Evolutionary conservation across 2,888 invertebrate species (phyloP).

Genomic region (Scotopteryx bipunctaria): DNA sequence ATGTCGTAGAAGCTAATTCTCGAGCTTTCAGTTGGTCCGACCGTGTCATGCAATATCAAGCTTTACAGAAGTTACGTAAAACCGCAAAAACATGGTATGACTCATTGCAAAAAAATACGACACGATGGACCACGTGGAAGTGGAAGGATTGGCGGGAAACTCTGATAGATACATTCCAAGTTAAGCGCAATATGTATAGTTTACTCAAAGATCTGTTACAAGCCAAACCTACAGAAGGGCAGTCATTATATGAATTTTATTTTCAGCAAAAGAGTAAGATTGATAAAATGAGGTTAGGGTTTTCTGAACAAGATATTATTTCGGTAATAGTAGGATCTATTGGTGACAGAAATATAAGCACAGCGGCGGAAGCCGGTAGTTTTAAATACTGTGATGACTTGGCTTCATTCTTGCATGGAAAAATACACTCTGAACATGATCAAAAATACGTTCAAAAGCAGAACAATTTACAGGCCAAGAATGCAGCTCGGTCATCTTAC

Average conservation of each 20-base stretch:
- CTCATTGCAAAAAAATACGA: neutral
- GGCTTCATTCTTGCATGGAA: neutral
- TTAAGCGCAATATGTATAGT: conserved; percentile 2
- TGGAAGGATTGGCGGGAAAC: neutral
- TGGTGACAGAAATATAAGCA: neutral
- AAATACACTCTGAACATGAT: neutral
- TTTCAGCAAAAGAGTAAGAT: neutral
- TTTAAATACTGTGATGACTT: neutral
- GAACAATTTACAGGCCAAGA: neutral
- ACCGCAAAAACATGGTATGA: neutral
- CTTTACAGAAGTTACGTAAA: too few species aligned
- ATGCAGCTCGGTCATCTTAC: neutral
- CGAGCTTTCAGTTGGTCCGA: neutral
- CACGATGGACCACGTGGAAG: neutral
- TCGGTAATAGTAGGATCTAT: conserved; percentile 2
- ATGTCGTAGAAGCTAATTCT: neutral
- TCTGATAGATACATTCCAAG: neutral
- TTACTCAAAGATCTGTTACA: neutral
- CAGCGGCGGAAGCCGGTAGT: neutral
- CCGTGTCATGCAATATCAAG: neutral
- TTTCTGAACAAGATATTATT: neutral
- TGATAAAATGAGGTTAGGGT: neutral
- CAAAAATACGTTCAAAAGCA: neutral
- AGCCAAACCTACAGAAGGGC: neutral
- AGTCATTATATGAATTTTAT: neutral